Conservation (phyloP, 2,113 vertebrate genomes). For the Siniperca chuatsi region DNA sequence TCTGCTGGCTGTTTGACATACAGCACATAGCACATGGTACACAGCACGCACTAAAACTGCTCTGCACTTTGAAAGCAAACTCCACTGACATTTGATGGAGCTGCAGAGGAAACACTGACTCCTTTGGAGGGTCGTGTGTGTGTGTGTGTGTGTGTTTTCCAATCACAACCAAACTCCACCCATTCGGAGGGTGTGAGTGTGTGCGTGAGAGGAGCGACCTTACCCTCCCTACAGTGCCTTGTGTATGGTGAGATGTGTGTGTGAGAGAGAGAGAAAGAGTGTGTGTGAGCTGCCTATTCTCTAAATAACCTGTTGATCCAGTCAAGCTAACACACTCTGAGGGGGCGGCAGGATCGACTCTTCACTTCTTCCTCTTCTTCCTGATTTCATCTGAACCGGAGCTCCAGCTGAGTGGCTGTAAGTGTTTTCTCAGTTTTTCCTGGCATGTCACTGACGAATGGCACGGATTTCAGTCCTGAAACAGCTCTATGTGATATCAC, state of each 20-base stretch:
- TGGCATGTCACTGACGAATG: neutral
- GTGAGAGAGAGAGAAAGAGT: constrained; percentile 24
- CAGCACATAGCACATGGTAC: constrained; percentile 10
- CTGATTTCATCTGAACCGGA: constrained; percentile 26
- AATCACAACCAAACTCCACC: too few species aligned
- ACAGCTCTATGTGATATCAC: neutral
- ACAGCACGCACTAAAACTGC: constrained; percentile 15
- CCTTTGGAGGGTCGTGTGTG: constrained; percentile 13
- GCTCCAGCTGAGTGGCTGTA: constrained; percentile 45
- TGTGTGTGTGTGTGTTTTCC: neutral
- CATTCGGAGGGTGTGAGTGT: constrained; percentile 4
- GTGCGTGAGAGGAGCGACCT: constrained; percentile 8
- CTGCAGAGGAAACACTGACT: constrained; percentile 17
- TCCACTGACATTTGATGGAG: constrained; percentile 65
- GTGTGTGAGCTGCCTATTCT: constrained; percentile 64
- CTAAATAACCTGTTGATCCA: constrained; percentile 81
- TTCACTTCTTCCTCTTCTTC: constrained; percentile 36
- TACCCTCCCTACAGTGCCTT: constrained; percentile 20
- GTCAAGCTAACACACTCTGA: constrained; percentile 59
- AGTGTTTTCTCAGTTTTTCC: constrained; percentile 34
- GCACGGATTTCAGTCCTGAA: neutral
- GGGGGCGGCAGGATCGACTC: constrained; percentile 27
- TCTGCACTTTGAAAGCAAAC: constrained; percentile 47
- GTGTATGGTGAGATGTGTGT: constrained; percentile 30
- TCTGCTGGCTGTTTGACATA: neutral